Evolutionary conservation across 2,888 invertebrate species (phyloP).

Genomic region (Polyommatus icarus): DNA sequence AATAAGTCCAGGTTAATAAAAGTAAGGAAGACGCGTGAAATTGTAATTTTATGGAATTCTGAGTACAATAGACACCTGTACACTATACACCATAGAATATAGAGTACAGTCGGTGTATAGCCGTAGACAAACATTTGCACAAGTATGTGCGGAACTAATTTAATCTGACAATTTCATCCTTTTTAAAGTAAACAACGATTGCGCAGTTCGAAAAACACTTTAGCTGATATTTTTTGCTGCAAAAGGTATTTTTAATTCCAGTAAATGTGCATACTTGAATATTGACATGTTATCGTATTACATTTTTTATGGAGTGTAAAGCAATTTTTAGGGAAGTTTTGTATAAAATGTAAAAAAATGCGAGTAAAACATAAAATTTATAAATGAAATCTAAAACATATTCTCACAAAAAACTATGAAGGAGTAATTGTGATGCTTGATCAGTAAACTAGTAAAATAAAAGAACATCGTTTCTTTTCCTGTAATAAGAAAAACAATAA

Average conservation of each 20-base stretch:
- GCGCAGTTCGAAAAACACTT: slow-evolving; percentile 8
- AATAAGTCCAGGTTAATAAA: not conserved
- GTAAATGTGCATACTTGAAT: not conserved
- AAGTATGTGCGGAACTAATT: slow-evolving; percentile 28
- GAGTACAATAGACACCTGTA: slow-evolving; percentile 33
- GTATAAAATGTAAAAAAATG: not conserved
- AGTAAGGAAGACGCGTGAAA: slow-evolving; percentile 47
- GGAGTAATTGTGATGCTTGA: not conserved
- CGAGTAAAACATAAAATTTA: not conserved
- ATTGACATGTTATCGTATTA: not conserved
- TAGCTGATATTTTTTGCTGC: not conserved
- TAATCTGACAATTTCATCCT: slow-evolving; percentile 30
- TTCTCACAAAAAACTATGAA: not conserved
- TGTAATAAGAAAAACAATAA: slow-evolving; percentile 10
- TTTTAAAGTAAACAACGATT: slow-evolving; percentile 28
- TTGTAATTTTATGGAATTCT: slow-evolving; percentile 57
- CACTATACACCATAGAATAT: slow-evolving; percentile 27
- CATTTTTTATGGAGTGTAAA: not conserved
- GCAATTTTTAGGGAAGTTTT: not conserved
- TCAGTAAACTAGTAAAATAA: not conserved
- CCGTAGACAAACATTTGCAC: not conserved
- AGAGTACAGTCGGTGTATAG: not conserved
- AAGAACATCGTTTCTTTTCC: not conserved
- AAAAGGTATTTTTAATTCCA: not conserved
- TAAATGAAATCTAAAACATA: not conserved